Evolutionary conservation across 1,140 invertebrate species (phyloP).

Genomic region (Drosophila littoralis): DNA sequence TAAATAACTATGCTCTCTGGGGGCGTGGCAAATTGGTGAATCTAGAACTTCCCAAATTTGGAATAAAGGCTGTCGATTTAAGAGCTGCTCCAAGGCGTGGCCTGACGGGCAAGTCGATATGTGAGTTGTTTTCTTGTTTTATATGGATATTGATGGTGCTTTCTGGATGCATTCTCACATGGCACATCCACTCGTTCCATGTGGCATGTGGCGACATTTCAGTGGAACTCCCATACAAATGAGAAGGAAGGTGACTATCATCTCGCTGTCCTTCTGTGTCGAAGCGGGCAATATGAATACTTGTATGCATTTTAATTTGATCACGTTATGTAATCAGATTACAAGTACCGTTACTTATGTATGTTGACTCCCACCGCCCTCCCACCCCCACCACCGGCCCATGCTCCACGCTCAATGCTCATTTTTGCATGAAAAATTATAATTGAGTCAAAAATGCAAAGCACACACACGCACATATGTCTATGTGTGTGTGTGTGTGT

Average conservation of each 20-base stretch:
- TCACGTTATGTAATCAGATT: slow-evolving; percentile 73
- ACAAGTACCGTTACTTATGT: slow-evolving; percentile 57
- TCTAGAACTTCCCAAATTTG: too few relatives aligned
- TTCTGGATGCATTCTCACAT: neutral
- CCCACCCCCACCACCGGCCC: too few relatives aligned
- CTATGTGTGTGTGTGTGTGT: slow-evolving; percentile 7
- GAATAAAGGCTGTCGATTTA: too few relatives aligned
- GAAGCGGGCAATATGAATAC: slow-evolving; percentile 36
- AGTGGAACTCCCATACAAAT: neutral
- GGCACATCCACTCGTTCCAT: neutral
- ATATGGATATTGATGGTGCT: neutral
- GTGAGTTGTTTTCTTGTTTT: slow-evolving; percentile 34
- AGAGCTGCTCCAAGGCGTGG: too few relatives aligned
- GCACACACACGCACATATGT: slow-evolving; percentile 19
- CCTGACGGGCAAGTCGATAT: too few relatives aligned
- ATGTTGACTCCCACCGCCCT: slow-evolving; percentile 14
- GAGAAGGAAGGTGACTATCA: neutral
- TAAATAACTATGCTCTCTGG: too few relatives aligned
- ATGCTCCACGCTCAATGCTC: neutral
- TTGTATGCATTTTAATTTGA: slow-evolving; percentile 61
- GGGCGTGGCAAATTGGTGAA: too few relatives aligned
- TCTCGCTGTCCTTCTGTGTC: neutral
- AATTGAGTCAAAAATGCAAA: slow-evolving; percentile 80
- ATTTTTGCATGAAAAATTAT: slow-evolving; percentile 70
- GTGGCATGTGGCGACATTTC: neutral